A percentile compares a stretch with the other conserved stretches of the same genome.
phyloP scores from a whole-genome alignment of 2,797 vertebrate species.

The Esox lucius region DNA sequence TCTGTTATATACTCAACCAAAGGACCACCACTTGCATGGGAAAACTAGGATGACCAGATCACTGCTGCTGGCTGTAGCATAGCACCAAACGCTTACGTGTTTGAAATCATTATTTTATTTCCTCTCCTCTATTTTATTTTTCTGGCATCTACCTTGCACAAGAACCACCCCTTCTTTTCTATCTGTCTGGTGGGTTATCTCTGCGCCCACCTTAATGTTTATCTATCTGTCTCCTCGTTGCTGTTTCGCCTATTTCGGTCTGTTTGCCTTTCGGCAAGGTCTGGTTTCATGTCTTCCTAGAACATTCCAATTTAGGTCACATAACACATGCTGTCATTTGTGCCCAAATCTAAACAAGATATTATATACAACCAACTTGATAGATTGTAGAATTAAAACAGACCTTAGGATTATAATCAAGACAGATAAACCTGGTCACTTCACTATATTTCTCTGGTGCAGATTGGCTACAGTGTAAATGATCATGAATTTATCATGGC shows the following conservation, averaged over 20 bases:
- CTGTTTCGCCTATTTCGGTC: conserved; percentile 38
- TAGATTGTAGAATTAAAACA: background rate
- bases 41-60: conserved; percentile 34
- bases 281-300: conserved; percentile 41
- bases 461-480: too few relatives aligned
- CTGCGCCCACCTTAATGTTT: conserved; percentile 36
- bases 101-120: conserved; percentile 18
- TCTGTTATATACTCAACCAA: conserved; percentile 26
- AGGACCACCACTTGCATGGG: background rate
- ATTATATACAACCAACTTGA: background rate
- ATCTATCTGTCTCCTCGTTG: conserved; percentile 47
- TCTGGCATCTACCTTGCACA: background rate
- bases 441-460: too few relatives aligned
- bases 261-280: conserved; percentile 56
- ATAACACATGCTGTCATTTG: background rate
- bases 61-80: conserved; percentile 23
- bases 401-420: too few relatives aligned
- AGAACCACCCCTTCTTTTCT: conserved; percentile 11
- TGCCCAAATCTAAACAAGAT: background rate
- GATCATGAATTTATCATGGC: background rate
- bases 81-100: conserved; percentile 23
- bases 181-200: conserved; percentile 42
- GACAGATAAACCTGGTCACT: too few relatives aligned
- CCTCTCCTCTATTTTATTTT: background rate
- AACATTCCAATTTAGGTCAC: conserved; percentile 7